A percentile compares a stretch with the other conserved stretches of the same genome.
Evolutionary conservation across 2,113 vertebrate species (phyloP).

Genomic region (Alligator mississippiensis): DNA sequence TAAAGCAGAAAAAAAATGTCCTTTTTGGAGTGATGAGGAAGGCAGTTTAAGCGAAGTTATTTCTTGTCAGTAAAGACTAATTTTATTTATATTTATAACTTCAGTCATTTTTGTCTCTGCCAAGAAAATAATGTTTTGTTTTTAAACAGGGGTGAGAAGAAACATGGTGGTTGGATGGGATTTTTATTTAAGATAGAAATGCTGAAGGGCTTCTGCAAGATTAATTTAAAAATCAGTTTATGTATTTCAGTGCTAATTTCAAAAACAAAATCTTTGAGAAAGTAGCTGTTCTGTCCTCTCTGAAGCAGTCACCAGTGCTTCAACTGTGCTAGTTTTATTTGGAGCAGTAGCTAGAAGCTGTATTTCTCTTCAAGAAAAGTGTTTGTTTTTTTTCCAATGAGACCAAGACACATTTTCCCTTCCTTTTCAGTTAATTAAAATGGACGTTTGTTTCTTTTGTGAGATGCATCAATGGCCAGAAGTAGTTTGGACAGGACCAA

Average conservation of each 20-base stretch:
- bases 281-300: neutral
- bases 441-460: neutral
- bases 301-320: neutral
- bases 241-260: neutral
- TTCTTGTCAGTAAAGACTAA: neutral
- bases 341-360: neutral
- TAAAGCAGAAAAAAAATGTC: neutral
- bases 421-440: neutral
- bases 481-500: slow-evolving; percentile 13
- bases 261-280: neutral
- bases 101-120: neutral
- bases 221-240: neutral
- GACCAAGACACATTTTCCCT: neutral
- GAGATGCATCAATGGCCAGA: slow-evolving; percentile 4
- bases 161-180: neutral
- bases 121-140: neutral
- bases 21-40: neutral
- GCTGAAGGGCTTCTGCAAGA: neutral
- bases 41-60: neutral
- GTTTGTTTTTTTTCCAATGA: neutral
- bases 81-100: neutral
- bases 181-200: neutral
- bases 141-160: neutral
- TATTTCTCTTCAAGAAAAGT: neutral
- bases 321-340: neutral